Base-by-base conservation (phyloP, 1,140 invertebrate species). In the Drosophila busckii region DNA sequence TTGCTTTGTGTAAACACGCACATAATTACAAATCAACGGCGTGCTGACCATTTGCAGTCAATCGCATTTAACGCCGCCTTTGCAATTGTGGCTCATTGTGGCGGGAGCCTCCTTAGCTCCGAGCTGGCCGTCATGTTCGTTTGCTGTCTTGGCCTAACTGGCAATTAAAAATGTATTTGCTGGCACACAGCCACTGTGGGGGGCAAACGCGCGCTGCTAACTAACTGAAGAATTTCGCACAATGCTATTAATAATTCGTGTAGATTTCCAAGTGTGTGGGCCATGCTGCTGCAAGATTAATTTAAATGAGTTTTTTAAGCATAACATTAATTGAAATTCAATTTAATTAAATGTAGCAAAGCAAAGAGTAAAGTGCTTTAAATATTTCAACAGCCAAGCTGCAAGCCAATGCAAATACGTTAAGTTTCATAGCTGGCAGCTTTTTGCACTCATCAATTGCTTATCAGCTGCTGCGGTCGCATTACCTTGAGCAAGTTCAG, bases 131-230 rank as follows among this genome's bases (percentile, higher is more conserved):
- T 76, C 71, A 76, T 70, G 59, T 66, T 25, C 55, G 59, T 75
- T 76, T 76, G 67, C 49, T 41, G 22, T 52, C 37, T 32, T 13
- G 31, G 49, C 31, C 61, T 56, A 52, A 53, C 56, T 62, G 56
- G 71, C 71, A 78, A 78, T 76, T 76, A 76, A 76, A 78, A 58
- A 58, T 59, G 46, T 66, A 67, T 76, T 67, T 76, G 45, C 48
- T 45, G 59, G 48, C 55, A 54, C 26, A 76, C 42, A 50, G 61
- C 71, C 71, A 64, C 59, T 75, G 40, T 59, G 50, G 63, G n/a
- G n/a, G n/a, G n/a, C n/a, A n/a, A n/a, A n/a, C n/a, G n/a, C 62
- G 40, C 59, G 55, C 46, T 61, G 32, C 2, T n/a, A n/a, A n/a
- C n/a, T n/a, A n/a, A n/a, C n/a, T n/a, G n/a, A n/a, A n/a, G n/a